Base-by-base conservation (phyloP, 2,888 invertebrate species). In the Escarpia spicata region DNA sequence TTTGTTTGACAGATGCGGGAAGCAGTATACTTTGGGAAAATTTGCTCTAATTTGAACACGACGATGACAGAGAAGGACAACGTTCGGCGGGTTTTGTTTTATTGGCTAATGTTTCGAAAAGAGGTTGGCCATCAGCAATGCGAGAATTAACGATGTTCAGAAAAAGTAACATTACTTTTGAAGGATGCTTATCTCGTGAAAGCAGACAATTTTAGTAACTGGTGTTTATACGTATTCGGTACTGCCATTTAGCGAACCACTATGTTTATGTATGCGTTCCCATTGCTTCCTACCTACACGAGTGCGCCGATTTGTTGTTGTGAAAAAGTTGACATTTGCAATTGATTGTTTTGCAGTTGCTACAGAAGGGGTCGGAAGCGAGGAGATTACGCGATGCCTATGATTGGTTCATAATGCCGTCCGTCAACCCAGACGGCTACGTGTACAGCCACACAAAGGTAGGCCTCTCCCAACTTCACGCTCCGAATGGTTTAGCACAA, bases 361-460 rank as follows among this genome's bases (percentile, higher is more conserved):
- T 91, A 3, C 43, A 91, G 44, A 15, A 91, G 26, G 75, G 75
- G 43, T 10, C 31, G 12, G 94, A 94, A 3, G 94, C 95, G 10
- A 94, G 92, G 43, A 93, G 97, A 90, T 96, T 98, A 1, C 95
- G 97, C 90, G 96, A 97, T 37, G 96, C 97, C 43, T 97, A 97
- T 44, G 97, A 98, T 95, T 98, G 97, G 95, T 98, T 98, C 95
- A 94, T 96, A n/a, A 93, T 95, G 31, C 95, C 95, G 26, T 92
- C 95, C 4, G 94, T 95, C 52, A 96, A 95, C 93, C 95, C 95
- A 2, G 95, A 95, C 92, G 95, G 95, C 90, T 95, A 95, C 91
- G 94, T 93, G 15, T 95, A 94, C 93, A 95, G 95, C 12, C 92
- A 92, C 92, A 93, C 93, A 4, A 97, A 93, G 93, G 95, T 95